Base-by-base conservation (phyloP, 2,797 vertebrate genomes). In the Distichodus sexfasciatus region DNA sequence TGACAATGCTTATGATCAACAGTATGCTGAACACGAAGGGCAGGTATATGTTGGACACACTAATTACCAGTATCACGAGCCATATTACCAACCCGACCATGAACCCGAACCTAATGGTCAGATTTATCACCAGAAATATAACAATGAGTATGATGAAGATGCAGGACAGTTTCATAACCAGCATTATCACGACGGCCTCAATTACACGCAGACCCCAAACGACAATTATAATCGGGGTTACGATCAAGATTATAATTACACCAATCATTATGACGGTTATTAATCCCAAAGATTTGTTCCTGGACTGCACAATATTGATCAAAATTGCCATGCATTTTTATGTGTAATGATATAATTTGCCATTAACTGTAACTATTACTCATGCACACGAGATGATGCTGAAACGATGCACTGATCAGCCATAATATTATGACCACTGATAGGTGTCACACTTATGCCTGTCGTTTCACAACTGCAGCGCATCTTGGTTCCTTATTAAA, bases 31-130 rank as follows among this genome's bases (percentile, higher is more conserved):
- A 36, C 55, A 38, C 23, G n/a, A n/a, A n/a, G n/a, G n/a, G n/a
- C n/a, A 50, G 50, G 50, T 35, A 43, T 15, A 44, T 8, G 4
- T 31, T 9, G 21, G 4, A 15, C 26, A 50, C 26, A 33, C 15
- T 46, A 28, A 53, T 12, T 38, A 60, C 33, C 68, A 43, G 10
- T 47, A 60, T 23, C 36, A 51, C 26, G 48, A 60, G 23, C 44
- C 44, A 11, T 6, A 15, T 19, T 60, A 54, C 31, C 23, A 65
- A n/a, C 46, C 15, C 1, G 11, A 41, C 8, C 15, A 6, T 12
- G 7, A 35, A 21, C 31, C 47, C 4, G n/a, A 63, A 6, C 19
- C 23, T 9, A 62, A 8, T 15, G 11, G 2, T 33, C 1, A 26
- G 3, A 4, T 7, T 10, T 43, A 41, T 41, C 26, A 59, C 47